Conservation (phyloP, 2,888 invertebrate species). For the Cantharis flavilabris region DNA sequence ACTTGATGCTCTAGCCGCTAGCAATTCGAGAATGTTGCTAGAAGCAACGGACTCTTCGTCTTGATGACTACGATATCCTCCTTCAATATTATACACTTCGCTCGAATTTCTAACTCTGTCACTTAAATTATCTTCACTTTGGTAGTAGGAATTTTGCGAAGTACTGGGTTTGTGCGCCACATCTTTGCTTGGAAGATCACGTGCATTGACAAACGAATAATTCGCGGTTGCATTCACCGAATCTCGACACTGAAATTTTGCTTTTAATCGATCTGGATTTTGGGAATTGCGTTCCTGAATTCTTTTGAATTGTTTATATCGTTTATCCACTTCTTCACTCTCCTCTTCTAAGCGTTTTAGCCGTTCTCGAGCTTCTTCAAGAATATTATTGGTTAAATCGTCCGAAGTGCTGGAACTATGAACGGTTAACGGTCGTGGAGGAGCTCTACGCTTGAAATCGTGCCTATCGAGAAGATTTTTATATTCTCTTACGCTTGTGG, state of each 20-base stretch:
- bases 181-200: background rate
- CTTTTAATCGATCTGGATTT: background rate
- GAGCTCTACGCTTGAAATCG: background rate
- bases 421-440: constrained; percentile 7
- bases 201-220: background rate
- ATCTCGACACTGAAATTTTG: background rate
- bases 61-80: background rate
- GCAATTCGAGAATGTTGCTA: constrained; percentile 2
- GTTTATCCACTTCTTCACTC: constrained; percentile 62
- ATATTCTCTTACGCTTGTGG: background rate
- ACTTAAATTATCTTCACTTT: background rate
- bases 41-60: constrained; percentile 7
- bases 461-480: background rate
- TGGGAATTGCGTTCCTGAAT: background rate
- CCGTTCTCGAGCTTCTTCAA: constrained; percentile 60
- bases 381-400: constrained; percentile 52
- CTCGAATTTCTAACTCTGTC: background rate
- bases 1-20: constrained; percentile 4
- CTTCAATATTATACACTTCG: background rate
- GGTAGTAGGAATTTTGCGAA: background rate
- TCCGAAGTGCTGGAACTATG: constrained; percentile 34
- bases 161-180: background rate
- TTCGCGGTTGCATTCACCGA: background rate
- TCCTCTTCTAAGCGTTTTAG: constrained; percentile 63
- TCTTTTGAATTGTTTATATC: constrained; percentile 46